These are phyloP conservation scores for Ernsta delagoae DNA, from an alignment of 2,888 invertebrate genomes.

Conservation along the genomic window DNA sequence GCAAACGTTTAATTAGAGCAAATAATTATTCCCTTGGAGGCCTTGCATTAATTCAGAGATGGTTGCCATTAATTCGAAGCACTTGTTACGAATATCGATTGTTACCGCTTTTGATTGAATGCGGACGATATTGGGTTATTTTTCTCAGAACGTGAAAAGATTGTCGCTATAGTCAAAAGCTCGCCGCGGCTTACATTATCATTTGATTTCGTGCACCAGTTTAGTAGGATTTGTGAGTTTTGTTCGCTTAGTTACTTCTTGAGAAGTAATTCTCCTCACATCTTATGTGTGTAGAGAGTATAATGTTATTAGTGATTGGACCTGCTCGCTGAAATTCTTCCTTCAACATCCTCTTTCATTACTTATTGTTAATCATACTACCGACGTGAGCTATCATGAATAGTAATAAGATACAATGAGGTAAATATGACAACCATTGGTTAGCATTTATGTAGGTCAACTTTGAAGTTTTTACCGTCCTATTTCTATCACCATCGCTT, in stretches of 20 bases:
- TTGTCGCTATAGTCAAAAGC: constrained; percentile 6
- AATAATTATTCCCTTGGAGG: constrained; percentile 55
- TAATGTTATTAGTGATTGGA: no score
- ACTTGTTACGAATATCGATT: constrained; percentile 45
- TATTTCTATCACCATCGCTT: not conserved
- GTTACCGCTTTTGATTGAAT: constrained; percentile 41
- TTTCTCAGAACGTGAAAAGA: not conserved
- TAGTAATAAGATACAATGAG: no score
- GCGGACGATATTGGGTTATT: constrained; percentile 13
- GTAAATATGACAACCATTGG: no score
- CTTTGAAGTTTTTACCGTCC: not conserved
- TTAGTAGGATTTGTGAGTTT: not conserved
- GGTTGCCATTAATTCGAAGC: constrained; percentile 46
- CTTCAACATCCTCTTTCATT: no score
- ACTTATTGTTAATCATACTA: no score
- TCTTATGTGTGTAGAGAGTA: no score
- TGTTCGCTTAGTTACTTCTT: no score
- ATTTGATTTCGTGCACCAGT: not conserved
- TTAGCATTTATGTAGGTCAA: not conserved
- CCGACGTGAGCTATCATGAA: no score
- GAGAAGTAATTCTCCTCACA: no score
- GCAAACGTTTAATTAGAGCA: constrained; percentile 51
- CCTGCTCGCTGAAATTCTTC: not conserved
- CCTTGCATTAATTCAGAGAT: constrained; percentile 49
- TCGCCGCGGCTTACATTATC: no score